These are phyloP conservation scores for Toxotes lorentzi DNA, from an alignment of 2,797 vertebrate genomes.

Conservation along the genomic window DNA sequence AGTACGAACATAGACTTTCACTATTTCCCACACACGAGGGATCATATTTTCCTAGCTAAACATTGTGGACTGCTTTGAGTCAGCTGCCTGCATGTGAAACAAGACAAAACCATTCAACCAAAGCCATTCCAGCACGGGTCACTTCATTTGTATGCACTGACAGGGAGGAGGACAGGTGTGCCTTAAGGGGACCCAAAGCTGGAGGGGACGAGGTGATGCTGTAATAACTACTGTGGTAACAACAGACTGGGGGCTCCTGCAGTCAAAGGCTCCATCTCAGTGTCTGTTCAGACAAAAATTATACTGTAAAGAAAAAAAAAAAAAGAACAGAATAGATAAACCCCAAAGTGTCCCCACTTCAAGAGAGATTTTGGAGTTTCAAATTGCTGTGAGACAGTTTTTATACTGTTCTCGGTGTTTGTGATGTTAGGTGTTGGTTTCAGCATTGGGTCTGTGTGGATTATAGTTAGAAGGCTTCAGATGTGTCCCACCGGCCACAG, in stretches of 20 bases:
- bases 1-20: constrained; percentile 8
- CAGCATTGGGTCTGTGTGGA: constrained; percentile 71
- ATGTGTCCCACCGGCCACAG: constrained; percentile 79
- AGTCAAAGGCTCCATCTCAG: constrained; percentile 11
- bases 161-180: constrained; percentile 13
- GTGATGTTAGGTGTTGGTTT: constrained; percentile 67
- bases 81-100: constrained; percentile 38
- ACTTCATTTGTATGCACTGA: constrained; percentile 37
- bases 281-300: constrained; percentile 24
- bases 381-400: constrained; percentile 35
- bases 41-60: neutral
- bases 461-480: constrained; percentile 78
- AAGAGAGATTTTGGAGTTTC: constrained; percentile 32
- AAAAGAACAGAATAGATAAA: constrained; percentile 3
- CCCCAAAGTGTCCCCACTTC: constrained; percentile 23
- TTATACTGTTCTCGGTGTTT: constrained; percentile 31
- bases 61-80: constrained; percentile 28
- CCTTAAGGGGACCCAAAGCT: constrained; percentile 27
- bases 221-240: constrained; percentile 30
- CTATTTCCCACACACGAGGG: constrained; percentile 21
- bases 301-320: constrained; percentile 10
- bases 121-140: constrained; percentile 24
- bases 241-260: constrained; percentile 23
- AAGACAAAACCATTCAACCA: constrained; percentile 51
- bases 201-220: constrained; percentile 40